These are phyloP conservation scores for Apis dorsata DNA, from an alignment of 1,140 invertebrate species.

Conservation along the genomic window DNA sequence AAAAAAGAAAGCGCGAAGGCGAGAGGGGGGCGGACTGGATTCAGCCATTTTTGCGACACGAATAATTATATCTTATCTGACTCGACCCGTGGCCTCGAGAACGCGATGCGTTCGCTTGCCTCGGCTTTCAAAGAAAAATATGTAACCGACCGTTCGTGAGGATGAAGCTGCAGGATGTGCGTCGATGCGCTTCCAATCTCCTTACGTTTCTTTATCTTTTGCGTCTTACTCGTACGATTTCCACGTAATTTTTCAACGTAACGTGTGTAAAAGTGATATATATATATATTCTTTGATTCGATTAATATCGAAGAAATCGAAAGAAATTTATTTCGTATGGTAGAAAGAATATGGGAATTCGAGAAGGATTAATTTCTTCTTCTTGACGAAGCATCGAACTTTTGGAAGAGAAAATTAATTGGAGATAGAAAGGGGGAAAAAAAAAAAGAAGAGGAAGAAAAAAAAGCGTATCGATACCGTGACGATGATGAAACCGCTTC, in stretches of 20 bases:
- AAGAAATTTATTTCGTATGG: too few species aligned
- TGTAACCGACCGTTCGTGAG: constrained; percentile 42
- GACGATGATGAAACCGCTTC: too few species aligned
- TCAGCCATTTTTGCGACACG: constrained; percentile 51
- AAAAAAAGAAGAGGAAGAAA: too few species aligned
- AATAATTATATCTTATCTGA: constrained; percentile 60
- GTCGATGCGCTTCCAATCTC: not conserved
- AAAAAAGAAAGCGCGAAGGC: not conserved
- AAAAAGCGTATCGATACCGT: too few species aligned
- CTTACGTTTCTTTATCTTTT: not conserved
- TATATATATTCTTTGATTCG: too few species aligned
- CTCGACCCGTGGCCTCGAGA: constrained; percentile 57
- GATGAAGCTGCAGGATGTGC: constrained; percentile 56
- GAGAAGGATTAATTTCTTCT: too few species aligned
- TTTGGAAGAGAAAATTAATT: not conserved
- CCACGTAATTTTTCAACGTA: too few species aligned
- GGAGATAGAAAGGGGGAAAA: too few species aligned
- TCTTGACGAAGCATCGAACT: not conserved
- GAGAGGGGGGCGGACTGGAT: constrained; percentile 18
- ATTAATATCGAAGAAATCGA: too few species aligned
- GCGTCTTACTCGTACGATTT: too few species aligned
- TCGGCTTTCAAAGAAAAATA: constrained; percentile 46
- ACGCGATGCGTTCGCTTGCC: constrained; percentile 43
- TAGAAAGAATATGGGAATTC: too few species aligned
- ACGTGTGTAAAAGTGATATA: too few species aligned